Evolutionary conservation across 2,888 invertebrate species (phyloP).

Genomic region (Podabrus alpinus): DNA sequence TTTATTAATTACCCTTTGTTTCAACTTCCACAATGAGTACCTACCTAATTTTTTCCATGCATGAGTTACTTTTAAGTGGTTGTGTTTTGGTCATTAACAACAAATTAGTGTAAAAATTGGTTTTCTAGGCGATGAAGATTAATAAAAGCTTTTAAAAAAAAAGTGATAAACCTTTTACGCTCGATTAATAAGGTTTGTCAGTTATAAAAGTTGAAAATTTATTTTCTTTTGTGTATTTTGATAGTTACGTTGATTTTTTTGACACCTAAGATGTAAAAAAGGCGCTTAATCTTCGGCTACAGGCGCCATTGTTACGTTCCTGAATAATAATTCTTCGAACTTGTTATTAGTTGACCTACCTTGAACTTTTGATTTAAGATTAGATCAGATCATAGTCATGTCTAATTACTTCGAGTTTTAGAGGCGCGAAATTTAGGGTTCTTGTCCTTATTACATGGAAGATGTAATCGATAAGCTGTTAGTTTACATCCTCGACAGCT

Average conservation of each 20-base stretch:
- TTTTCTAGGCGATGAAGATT: not conserved
- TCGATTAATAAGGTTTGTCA: not conserved
- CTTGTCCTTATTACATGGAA: not conserved
- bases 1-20: slow-evolving; percentile 12
- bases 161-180: not conserved
- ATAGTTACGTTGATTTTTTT: not conserved
- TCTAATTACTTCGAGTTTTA: not conserved
- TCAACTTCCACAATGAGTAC: not conserved
- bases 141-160: not conserved
- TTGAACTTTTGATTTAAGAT: slow-evolving; percentile 2
- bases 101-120: not conserved
- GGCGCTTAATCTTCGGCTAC: slow-evolving; percentile 5
- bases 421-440: not conserved
- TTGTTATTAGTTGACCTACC: slow-evolving; percentile 8
- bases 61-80: not conserved
- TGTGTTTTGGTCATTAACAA: not conserved
- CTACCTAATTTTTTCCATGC: not conserved
- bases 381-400: not conserved
- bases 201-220: not conserved
- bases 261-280: slow-evolving; percentile 12
- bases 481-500: not conserved
- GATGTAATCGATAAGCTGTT: not conserved
- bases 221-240: not conserved
- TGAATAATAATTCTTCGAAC: slow-evolving; percentile 13
- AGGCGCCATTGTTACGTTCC: slow-evolving; percentile 17